These are phyloP conservation scores for Machaerirhynchus nigripectus DNA, from an alignment of 2,113 vertebrate species.

Conservation along the genomic window DNA sequence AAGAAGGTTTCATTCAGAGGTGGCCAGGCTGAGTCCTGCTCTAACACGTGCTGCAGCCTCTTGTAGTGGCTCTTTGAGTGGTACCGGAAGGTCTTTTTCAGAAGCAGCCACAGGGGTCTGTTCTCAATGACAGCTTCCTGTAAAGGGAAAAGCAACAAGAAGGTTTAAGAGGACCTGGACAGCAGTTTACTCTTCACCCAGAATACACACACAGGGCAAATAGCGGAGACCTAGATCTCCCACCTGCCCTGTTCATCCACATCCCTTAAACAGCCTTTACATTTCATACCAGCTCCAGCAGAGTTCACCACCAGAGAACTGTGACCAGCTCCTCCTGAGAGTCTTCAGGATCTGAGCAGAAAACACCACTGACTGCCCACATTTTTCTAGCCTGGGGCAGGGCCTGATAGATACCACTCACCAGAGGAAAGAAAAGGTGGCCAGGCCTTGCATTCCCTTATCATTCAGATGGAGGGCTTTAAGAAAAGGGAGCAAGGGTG, in stretches of 20 bases:
- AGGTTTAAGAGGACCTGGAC: background rate
- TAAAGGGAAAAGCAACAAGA: constrained; percentile 21
- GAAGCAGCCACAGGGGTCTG: constrained; percentile 64
- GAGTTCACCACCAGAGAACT: background rate
- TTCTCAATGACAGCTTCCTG: constrained; percentile 78
- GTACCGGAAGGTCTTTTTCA: constrained; percentile 67
- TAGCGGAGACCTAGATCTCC: background rate
- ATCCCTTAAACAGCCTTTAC: background rate
- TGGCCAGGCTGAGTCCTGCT: constrained; percentile 72
- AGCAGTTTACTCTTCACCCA: background rate
- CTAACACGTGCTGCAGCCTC: constrained; percentile 53
- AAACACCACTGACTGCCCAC: background rate
- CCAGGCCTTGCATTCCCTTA: background rate
- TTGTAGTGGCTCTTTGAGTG: constrained; percentile 72
- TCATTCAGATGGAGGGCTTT: background rate
- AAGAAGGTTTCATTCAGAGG: constrained; percentile 63
- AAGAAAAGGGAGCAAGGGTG: background rate
- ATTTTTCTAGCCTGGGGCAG: background rate
- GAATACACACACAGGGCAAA: background rate
- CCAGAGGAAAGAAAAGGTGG: background rate
- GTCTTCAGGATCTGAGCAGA: background rate
- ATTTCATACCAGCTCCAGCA: background rate
- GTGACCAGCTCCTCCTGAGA: background rate
- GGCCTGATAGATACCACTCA: background rate
- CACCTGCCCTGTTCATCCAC: background rate